These are phyloP conservation scores for Macquaria australasica DNA, from an alignment of 2,113 vertebrate species.

Conservation along the genomic window DNA sequence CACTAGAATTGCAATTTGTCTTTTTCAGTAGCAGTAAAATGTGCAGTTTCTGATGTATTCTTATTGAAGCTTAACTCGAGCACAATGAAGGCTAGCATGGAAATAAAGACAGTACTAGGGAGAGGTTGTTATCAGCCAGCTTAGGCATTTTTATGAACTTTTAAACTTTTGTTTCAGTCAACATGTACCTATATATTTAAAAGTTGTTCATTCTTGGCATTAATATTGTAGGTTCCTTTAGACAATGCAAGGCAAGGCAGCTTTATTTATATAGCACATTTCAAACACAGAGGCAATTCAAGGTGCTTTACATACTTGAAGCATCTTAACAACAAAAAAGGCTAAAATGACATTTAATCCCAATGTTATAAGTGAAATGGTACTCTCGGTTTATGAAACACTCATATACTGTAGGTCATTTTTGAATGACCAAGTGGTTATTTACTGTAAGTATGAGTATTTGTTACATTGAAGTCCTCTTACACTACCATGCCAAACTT, in stretches of 20 bases:
- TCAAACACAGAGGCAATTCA: no score
- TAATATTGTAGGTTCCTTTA: neutral
- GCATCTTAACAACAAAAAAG: neutral
- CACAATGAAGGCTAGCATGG: neutral
- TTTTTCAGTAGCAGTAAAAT: neutral
- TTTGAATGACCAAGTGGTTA: neutral
- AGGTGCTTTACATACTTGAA: no score
- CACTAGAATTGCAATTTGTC: neutral
- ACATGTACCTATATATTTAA: neutral
- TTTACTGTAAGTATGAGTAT: neutral
- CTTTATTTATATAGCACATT: no score
- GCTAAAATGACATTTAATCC: neutral
- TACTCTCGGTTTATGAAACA: neutral
- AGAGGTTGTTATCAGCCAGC: neutral
- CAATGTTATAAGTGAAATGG: neutral
- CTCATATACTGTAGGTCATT: neutral
- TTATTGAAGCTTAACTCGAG: neutral
- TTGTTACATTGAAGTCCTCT: neutral
- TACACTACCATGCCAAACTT: neutral
- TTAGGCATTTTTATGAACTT: neutral
- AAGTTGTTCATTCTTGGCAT: neutral
- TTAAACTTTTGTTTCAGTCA: neutral
- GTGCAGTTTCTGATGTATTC: neutral
- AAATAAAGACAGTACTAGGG: no score
- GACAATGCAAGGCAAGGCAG: no score